A percentile compares a stretch with the other conserved stretches of the same genome.
Evolutionary conservation across 2,113 vertebrate species (phyloP).

Genomic region (Phoxinus phoxinus): DNA sequence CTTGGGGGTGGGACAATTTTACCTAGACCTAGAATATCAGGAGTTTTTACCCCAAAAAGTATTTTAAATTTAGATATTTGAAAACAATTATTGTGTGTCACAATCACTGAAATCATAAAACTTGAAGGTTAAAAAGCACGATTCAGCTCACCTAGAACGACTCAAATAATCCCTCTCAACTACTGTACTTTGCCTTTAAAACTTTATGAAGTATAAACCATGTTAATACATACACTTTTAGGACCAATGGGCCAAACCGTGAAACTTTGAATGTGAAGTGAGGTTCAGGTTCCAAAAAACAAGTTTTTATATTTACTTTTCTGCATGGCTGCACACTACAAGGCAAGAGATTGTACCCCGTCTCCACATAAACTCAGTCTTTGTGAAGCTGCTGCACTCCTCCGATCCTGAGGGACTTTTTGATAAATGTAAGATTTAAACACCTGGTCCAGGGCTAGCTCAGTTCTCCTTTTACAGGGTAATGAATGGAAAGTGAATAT

Average conservation of each 20-base stretch:
- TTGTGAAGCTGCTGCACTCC: slow-evolving; percentile 20
- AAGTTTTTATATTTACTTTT: slow-evolving; percentile 37
- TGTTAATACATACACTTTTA: background rate
- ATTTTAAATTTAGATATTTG: too few species aligned
- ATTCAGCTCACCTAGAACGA: background rate
- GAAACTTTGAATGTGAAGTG: background rate
- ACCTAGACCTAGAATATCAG: too few species aligned
- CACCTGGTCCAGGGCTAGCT: slow-evolving; percentile 23
- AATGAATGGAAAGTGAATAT: slow-evolving; percentile 21
- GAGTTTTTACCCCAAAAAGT: too few species aligned
- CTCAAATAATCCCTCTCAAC: background rate
- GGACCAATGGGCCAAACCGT: background rate
- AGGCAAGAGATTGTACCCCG: slow-evolving; percentile 20
- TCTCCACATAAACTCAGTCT: slow-evolving; percentile 42
- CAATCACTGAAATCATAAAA: background rate
- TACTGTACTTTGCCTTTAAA: background rate
- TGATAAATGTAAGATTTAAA: slow-evolving; percentile 41
- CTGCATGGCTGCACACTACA: slow-evolving; percentile 36
- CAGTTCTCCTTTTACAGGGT: slow-evolving; percentile 24
- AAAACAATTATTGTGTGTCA: too few species aligned
- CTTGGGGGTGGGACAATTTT: too few species aligned
- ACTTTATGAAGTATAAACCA: background rate
- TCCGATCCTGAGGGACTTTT: slow-evolving; percentile 12
- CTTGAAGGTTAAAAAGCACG: background rate
- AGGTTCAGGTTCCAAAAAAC: slow-evolving; percentile 6